Conservation (phyloP, 2,113 vertebrate species). For the Anas platyrhynchos region DNA sequence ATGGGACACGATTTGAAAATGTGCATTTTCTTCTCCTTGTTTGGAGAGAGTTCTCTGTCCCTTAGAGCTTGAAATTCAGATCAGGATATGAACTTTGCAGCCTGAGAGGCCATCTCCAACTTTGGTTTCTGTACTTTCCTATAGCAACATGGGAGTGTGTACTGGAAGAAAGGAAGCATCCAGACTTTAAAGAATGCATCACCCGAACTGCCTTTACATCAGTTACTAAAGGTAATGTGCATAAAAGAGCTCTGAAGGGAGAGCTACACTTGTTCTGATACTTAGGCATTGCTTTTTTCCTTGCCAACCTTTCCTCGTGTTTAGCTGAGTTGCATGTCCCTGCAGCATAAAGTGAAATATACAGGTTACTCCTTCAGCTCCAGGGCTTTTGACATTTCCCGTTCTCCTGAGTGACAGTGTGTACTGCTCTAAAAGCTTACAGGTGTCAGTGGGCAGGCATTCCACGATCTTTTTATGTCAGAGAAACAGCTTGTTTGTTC, state of each 20-base stretch:
- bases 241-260: not conserved
- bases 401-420: not conserved
- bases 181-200: conserved; percentile 75
- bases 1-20: not conserved
- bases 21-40: not conserved
- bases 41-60: not conserved
- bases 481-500: not conserved
- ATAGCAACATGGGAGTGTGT: conserved; percentile 97
- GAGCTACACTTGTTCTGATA: not conserved
- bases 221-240: conserved; percentile 82
- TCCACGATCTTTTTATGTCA: not conserved
- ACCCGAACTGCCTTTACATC: conserved; percentile 71
- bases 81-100: not conserved
- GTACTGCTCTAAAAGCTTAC: not conserved
- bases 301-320: not conserved
- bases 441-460: not conserved
- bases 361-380: not conserved
- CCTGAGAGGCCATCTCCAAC: not conserved
- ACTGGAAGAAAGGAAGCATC: conserved; percentile 86
- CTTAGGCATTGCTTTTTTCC: not conserved
- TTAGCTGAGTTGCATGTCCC: not conserved
- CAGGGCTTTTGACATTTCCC: not conserved
- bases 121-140: not conserved
- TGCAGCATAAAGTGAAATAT: not conserved
- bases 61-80: not conserved